Evolutionary conservation across 64 coral and sea anemone genomes (phyloP).

Genomic region (Anthopleura sola): DNA sequence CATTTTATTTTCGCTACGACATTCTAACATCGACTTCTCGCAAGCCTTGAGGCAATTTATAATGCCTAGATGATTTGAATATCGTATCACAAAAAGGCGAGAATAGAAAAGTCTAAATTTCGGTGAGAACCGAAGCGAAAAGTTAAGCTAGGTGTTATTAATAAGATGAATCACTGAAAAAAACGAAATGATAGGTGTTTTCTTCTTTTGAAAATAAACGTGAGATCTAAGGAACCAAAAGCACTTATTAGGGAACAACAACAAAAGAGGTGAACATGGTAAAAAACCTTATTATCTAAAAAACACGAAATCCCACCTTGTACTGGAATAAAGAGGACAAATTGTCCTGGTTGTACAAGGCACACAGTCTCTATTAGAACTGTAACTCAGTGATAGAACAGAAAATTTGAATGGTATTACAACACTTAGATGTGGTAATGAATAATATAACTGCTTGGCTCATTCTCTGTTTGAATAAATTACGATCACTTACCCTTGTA

Average conservation of each 20-base stretch:
- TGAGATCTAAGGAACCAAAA: not conserved
- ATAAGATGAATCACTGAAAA: not conserved
- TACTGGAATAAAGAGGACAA: not conserved
- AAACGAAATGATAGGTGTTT: not conserved
- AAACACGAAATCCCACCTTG: not conserved
- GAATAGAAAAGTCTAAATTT: too few species aligned
- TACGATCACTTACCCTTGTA: not conserved
- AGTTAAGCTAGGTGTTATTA: too few species aligned
- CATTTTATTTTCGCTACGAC: not conserved
- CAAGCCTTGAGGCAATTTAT: not conserved
- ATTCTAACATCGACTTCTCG: not conserved
- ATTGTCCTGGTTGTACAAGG: too few species aligned
- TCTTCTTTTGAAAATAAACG: not conserved
- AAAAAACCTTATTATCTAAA: not conserved
- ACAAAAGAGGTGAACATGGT: not conserved
- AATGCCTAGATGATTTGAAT: not conserved
- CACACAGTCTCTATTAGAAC: not conserved
- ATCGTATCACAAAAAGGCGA: too few species aligned
- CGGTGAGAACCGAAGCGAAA: too few species aligned
- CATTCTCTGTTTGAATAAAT: not conserved
- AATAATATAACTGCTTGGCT: conserved; percentile 1
- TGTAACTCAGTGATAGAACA: not conserved
- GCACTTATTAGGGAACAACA: not conserved
- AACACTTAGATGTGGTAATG: not conserved
- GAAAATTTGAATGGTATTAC: not conserved